Evolutionary conservation across 2,888 invertebrate genomes (phyloP).

Genomic region (Pasiphila rectangulata): DNA sequence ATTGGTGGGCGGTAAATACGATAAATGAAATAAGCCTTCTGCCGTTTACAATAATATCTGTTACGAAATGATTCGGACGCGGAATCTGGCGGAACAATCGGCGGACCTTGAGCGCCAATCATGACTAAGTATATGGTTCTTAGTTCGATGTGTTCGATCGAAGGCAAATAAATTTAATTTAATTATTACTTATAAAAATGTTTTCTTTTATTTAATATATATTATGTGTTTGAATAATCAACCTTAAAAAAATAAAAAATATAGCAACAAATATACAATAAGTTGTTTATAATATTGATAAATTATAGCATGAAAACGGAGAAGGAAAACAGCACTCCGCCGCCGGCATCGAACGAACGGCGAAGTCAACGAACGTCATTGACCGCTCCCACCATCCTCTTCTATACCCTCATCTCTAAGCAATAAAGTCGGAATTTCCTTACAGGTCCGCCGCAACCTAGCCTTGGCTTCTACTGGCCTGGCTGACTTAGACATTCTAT

Average conservation of each 20-base stretch:
- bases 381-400: slow-evolving; percentile 47
- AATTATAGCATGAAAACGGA: slow-evolving; percentile 78
- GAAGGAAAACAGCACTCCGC: slow-evolving; percentile 79
- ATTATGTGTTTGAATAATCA: not conserved
- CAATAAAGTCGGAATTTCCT: slow-evolving; percentile 49
- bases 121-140: not conserved
- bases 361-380: slow-evolving; percentile 80
- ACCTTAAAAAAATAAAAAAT: slow-evolving; percentile 5
- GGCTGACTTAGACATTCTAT: slow-evolving; percentile 81
- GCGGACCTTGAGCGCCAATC: slow-evolving; percentile 40
- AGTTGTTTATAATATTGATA: slow-evolving; percentile 78
- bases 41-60: slow-evolving; percentile 60
- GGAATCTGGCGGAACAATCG: slow-evolving; percentile 42
- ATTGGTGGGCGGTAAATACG: slow-evolving; percentile 54
- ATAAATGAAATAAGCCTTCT: slow-evolving; percentile 66
- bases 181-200: too few relatives aligned
- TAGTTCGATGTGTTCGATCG: not conserved
- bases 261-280: slow-evolving; percentile 51
- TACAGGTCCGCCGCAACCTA: slow-evolving; percentile 56
- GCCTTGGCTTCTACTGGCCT: slow-evolving; percentile 80
- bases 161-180: too few relatives aligned
- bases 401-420: slow-evolving; percentile 37
- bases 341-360: slow-evolving; percentile 71
- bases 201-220: too few relatives aligned
- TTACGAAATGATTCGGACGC: slow-evolving; percentile 55